Percentiles rank a stretch among this genome's conserved stretches.
phyloP scores from a whole-genome alignment of 1,140 invertebrate genomes.

The Lepidurus packardi region DNA sequence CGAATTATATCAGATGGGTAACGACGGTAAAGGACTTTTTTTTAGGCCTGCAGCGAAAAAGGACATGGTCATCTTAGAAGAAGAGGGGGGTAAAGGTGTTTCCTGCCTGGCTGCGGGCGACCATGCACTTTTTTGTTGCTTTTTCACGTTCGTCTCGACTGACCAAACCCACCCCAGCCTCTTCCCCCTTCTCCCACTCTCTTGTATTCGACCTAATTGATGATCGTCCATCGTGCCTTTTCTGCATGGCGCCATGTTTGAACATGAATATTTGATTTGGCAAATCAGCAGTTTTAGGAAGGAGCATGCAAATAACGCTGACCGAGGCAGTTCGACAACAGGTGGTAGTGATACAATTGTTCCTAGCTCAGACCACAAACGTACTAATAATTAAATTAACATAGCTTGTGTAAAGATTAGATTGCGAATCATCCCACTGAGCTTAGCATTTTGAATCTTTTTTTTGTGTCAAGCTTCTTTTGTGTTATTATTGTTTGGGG shows the following conservation, averaged over 20 bases:
- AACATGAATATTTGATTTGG: neutral
- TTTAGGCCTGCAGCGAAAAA: no score
- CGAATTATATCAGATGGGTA: no score
- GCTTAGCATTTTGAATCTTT: neutral
- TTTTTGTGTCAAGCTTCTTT: neutral
- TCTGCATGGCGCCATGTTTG: neutral
- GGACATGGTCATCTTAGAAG: neutral
- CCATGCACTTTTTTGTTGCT: neutral
- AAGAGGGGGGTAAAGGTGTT: constrained; percentile 8
- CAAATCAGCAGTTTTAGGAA: constrained; percentile 1
- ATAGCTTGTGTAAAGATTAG: neutral
- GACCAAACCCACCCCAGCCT: neutral
- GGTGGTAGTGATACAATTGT: neutral
- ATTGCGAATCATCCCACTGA: constrained; percentile 1
- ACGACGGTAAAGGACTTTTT: no score
- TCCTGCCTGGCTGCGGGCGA: neutral
- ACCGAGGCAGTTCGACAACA: neutral
- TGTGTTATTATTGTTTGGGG: neutral
- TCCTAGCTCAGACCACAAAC: neutral
- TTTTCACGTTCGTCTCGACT: neutral
- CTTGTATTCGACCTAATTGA: neutral
- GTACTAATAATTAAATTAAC: constrained; percentile 15
- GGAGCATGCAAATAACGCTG: neutral
- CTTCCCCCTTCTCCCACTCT: neutral
- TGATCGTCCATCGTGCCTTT: neutral